These are phyloP conservation scores for Brachystomella parvula DNA, from an alignment of 1,140 invertebrate genomes.

Conservation along the genomic window DNA sequence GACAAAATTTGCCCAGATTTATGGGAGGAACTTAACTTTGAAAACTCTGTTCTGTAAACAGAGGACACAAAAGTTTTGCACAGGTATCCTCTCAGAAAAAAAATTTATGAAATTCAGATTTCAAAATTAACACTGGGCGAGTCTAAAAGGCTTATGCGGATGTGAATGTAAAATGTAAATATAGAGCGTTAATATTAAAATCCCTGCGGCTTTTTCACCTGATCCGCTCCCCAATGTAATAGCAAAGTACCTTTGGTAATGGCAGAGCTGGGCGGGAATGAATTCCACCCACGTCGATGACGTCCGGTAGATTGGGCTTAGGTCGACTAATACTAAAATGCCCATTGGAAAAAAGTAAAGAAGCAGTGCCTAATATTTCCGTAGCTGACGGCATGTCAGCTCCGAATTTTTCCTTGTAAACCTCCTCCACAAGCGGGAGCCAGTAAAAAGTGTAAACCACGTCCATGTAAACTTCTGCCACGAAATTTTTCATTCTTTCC, in stretches of 20 bases:
- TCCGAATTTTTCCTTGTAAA: slow-evolving; percentile 23
- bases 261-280: slow-evolving; percentile 31
- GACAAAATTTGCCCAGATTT: too few species aligned
- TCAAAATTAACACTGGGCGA: too few species aligned
- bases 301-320: slow-evolving; percentile 7
- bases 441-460: slow-evolving; percentile 34
- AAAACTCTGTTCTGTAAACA: too few species aligned
- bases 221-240: too few species aligned
- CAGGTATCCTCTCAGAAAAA: too few species aligned
- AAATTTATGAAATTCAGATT: too few species aligned
- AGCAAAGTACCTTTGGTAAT: slow-evolving; percentile 47
- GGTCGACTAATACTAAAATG: slow-evolving; percentile 17
- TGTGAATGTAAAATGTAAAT: too few species aligned
- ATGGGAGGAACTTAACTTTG: too few species aligned
- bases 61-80: too few species aligned
- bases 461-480: neutral
- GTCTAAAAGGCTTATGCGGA: too few species aligned
- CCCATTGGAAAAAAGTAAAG: slow-evolving; percentile 25
- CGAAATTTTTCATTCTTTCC: slow-evolving; percentile 10
- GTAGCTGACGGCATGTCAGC: slow-evolving; percentile 10
- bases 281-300: slow-evolving; percentile 29
- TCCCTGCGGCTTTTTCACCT: too few species aligned
- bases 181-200: too few species aligned
- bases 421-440: slow-evolving; percentile 22
- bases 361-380: slow-evolving; percentile 20